Conservation (phyloP, 2,888 invertebrate species). For the Cheilosia variabilis region DNA sequence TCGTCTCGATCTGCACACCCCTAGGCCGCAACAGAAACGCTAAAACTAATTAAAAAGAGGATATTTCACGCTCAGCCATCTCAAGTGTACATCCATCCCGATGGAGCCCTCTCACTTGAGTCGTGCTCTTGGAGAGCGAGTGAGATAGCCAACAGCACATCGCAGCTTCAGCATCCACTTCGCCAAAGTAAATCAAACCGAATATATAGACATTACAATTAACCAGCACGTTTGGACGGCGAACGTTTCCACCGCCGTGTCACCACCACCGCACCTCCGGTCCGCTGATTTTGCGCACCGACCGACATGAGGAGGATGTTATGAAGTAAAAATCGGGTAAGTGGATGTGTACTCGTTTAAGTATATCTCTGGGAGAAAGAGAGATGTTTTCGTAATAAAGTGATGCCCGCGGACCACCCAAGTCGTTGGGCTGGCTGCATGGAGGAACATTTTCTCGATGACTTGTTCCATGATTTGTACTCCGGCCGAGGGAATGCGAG, state of each 20-base stretch:
- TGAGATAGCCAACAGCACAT: conserved; percentile 29
- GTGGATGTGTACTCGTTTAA: conserved; percentile 75
- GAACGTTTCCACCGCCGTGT: conserved; percentile 21
- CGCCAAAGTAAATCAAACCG: conserved; percentile 68
- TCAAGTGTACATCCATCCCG: conserved; percentile 22
- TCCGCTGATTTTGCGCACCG: conserved; percentile 45
- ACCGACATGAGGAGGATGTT: conserved; percentile 63
- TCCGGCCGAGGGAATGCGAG: conserved; percentile 30
- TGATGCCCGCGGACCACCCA: conserved; percentile 75
- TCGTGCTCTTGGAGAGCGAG: conserved; percentile 47
- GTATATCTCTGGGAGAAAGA: conserved; percentile 73
- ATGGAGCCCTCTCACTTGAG: conserved; percentile 40
- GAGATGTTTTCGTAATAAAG: conserved; percentile 76
- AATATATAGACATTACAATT: conserved; percentile 74
- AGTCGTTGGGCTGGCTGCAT: conserved; percentile 56
- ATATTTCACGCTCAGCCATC: conserved; percentile 34
- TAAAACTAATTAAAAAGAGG: conserved; percentile 49
- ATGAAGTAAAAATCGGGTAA: conserved; percentile 69
- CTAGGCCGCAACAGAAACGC: background rate
- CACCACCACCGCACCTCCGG: background rate
- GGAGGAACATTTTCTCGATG: conserved; percentile 64
- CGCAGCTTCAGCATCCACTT: conserved; percentile 47
- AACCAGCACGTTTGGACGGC: conserved; percentile 46
- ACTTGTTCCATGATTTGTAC: conserved; percentile 59
- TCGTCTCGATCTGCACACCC: background rate